Evolutionary conservation across 2,888 invertebrate species (phyloP).

Genomic region (Lamellibrachia satsuma): DNA sequence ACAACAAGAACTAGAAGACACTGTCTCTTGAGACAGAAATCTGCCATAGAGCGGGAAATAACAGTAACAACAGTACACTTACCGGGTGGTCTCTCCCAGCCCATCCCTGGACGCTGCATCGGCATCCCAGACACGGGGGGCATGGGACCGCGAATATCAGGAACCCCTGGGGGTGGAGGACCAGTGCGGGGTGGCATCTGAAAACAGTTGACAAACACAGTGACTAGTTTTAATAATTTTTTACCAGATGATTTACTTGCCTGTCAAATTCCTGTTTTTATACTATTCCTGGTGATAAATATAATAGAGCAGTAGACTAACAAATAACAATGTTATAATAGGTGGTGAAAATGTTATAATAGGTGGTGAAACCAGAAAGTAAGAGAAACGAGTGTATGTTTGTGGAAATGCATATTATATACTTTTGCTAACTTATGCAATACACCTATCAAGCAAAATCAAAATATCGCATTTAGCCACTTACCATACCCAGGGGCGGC

Average conservation of each 20-base stretch:
- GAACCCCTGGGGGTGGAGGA: constrained; percentile 30
- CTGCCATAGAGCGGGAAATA: no score
- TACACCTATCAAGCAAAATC: background rate
- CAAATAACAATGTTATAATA: no score
- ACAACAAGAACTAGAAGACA: no score
- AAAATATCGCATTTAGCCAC: background rate
- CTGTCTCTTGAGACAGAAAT: no score
- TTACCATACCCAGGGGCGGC: background rate
- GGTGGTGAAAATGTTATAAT: no score
- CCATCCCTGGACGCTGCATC: constrained; percentile 17
- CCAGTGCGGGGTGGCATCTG: background rate
- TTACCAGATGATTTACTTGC: no score
- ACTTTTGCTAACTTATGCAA: background rate
- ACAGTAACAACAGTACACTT: background rate
- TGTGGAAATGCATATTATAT: background rate
- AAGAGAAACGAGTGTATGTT: background rate
- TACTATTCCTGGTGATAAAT: no score
- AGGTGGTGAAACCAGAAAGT: no score
- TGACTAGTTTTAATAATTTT: no score
- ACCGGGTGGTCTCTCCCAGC: background rate
- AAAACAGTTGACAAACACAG: background rate
- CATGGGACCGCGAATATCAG: constrained; percentile 19
- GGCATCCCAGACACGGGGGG: constrained; percentile 13
- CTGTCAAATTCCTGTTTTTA: no score
- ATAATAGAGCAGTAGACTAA: no score